Evolutionary conservation across 2,888 invertebrate genomes (phyloP).

Genomic region (Drosophila acutilabella): DNA sequence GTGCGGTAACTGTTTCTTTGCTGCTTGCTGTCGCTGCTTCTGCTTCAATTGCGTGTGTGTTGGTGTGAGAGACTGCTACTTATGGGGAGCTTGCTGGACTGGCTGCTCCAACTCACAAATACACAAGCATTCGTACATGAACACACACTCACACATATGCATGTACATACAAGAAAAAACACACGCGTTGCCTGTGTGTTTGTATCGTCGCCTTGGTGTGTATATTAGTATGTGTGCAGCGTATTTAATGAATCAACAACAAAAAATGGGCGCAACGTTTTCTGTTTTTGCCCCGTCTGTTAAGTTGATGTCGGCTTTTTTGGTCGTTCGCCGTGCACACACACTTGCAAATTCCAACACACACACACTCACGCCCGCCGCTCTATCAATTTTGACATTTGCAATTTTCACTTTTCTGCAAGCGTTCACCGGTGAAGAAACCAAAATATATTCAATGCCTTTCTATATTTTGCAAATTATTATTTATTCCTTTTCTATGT

Average conservation of each 20-base stretch:
- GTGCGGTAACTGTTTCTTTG: slow-evolving; percentile 72
- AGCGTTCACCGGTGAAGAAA: neutral
- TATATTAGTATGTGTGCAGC: slow-evolving; percentile 36
- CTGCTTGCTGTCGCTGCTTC: slow-evolving; percentile 40
- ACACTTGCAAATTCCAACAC: slow-evolving; percentile 67
- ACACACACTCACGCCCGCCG: slow-evolving; percentile 50
- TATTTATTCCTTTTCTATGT: neutral
- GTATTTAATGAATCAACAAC: slow-evolving; percentile 82
- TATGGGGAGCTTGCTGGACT: slow-evolving; percentile 59
- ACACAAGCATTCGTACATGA: slow-evolving; percentile 49
- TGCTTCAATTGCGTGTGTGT: slow-evolving; percentile 51
- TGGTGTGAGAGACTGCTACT: slow-evolving; percentile 59
- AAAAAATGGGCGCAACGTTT: slow-evolving; percentile 76
- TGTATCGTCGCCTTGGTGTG: slow-evolving; percentile 42
- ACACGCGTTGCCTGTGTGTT: slow-evolving; percentile 31
- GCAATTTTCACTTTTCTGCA: slow-evolving; percentile 28
- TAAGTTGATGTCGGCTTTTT: slow-evolving; percentile 79
- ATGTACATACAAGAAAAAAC: slow-evolving; percentile 14
- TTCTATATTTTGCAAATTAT: neutral
- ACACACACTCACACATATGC: slow-evolving; percentile 27
- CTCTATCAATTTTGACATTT: slow-evolving; percentile 32
- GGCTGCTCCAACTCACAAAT: slow-evolving; percentile 66
- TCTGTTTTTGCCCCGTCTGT: slow-evolving; percentile 54
- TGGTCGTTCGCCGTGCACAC: slow-evolving; percentile 62
- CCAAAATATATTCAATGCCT: neutral